Conservation (phyloP, 2,797 vertebrate genomes). For the Sebastes paucispinis region DNA sequence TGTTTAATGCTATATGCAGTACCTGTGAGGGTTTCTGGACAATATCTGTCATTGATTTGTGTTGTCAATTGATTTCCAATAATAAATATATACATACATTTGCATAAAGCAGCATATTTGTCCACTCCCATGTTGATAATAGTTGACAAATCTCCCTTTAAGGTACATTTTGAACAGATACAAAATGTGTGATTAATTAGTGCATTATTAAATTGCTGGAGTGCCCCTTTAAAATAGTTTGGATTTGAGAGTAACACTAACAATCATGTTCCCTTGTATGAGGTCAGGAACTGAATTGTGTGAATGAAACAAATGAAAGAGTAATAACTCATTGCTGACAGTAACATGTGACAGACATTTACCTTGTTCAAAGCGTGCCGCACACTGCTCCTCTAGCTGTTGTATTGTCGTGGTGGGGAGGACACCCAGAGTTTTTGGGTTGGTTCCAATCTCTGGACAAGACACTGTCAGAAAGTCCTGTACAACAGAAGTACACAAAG, state of each 20-base stretch:
- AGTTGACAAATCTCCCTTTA: too few relatives aligned
- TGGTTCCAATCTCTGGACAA: constrained; percentile 84
- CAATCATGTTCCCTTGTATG: neutral
- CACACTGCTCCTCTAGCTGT: constrained; percentile 88
- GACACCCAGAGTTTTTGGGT: constrained; percentile 89
- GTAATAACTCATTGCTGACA: neutral
- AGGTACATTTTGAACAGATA: too few relatives aligned
- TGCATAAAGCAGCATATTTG: too few relatives aligned
- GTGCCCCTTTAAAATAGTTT: too few relatives aligned
- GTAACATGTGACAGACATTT: neutral
- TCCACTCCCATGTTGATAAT: too few relatives aligned
- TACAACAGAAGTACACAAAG: neutral
- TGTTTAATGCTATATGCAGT: too few relatives aligned
- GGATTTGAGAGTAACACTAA: neutral
- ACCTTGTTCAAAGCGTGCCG: constrained; percentile 76
- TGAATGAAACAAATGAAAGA: neutral
- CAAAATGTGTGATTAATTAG: too few relatives aligned
- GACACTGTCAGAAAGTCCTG: constrained; percentile 96
- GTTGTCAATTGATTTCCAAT: too few relatives aligned
- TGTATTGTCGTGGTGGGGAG: constrained; percentile 82
- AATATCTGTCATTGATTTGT: too few relatives aligned
- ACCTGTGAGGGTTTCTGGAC: too few relatives aligned
- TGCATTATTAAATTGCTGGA: neutral
- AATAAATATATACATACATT: too few relatives aligned
- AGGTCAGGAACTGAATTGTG: neutral